A percentile compares a stretch with the other conserved stretches of the same genome.
phyloP scores from a whole-genome alignment of 1,140 invertebrate genomes.

The Macrobrachium nipponense region DNA sequence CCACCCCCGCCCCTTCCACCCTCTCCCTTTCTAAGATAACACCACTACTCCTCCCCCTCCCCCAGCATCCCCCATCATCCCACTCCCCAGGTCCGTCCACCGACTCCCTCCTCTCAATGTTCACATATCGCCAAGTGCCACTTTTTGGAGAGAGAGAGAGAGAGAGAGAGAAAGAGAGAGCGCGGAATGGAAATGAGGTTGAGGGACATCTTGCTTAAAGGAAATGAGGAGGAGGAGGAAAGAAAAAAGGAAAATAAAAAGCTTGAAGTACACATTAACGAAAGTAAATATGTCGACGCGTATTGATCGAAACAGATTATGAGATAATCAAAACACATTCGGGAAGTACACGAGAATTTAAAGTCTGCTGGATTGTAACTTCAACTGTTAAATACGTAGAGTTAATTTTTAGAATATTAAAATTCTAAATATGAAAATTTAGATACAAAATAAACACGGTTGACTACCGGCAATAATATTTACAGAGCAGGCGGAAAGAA shows the following conservation, averaged over 20 bases:
- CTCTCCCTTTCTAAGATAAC: not conserved
- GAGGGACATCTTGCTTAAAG: not conserved
- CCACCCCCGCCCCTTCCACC: not conserved
- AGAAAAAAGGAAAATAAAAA: not conserved
- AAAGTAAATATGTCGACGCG: too few relatives aligned
- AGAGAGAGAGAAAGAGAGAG: conserved; percentile 14
- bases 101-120: not conserved
- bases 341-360: too few relatives aligned
- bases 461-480: too few relatives aligned
- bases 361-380: too few relatives aligned
- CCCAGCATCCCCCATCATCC: not conserved
- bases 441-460: too few relatives aligned
- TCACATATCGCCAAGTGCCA: not conserved
- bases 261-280: too few relatives aligned
- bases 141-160: conserved; percentile 22
- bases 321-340: too few relatives aligned
- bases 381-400: too few relatives aligned
- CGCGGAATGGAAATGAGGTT: not conserved
- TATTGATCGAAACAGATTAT: too few relatives aligned
- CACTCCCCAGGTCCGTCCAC: not conserved
- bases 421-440: too few relatives aligned
- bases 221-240: not conserved
- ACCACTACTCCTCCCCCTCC: not conserved
- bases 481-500: too few relatives aligned
- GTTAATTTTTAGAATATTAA: too few relatives aligned